Conservation (phyloP, 2,888 invertebrate genomes). For the Campoplex capitator region DNA sequence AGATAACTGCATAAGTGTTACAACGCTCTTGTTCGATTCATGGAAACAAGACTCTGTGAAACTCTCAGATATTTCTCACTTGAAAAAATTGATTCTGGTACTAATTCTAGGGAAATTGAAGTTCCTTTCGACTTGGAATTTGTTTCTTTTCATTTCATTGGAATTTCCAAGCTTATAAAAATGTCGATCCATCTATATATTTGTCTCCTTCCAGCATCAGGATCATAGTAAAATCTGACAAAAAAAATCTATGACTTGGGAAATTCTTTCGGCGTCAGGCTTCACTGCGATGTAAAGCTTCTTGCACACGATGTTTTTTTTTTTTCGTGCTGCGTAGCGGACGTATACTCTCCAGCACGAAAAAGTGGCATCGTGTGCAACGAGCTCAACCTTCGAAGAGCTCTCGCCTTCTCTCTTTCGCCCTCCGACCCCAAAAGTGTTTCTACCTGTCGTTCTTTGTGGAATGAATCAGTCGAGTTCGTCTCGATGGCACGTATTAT, state of each 20-base stretch:
- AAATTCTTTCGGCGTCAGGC: conserved; percentile 36
- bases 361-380: no score
- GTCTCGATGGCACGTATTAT: conserved; percentile 56
- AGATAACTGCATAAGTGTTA: background rate
- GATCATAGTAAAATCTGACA: conserved; percentile 39
- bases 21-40: background rate
- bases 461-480: conserved; percentile 65
- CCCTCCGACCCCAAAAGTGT: conserved; percentile 74
- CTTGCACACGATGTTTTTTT: no score
- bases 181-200: background rate
- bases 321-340: no score
- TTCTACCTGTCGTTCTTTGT: conserved; percentile 83
- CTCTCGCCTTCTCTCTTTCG: background rate
- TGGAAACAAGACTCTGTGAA: background rate
- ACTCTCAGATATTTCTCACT: background rate
- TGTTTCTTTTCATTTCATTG: conserved; percentile 19
- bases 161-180: conserved; percentile 10
- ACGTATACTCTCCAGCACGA: no score
- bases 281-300: background rate
- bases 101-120: background rate
- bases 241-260: conserved; percentile 40
- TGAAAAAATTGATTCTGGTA: background rate
- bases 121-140: background rate
- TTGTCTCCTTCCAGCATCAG: background rate
- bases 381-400: conserved; percentile 22